phyloP scores from a whole-genome alignment of 2,797 vertebrate species.

The Diceros bicornis region DNA sequence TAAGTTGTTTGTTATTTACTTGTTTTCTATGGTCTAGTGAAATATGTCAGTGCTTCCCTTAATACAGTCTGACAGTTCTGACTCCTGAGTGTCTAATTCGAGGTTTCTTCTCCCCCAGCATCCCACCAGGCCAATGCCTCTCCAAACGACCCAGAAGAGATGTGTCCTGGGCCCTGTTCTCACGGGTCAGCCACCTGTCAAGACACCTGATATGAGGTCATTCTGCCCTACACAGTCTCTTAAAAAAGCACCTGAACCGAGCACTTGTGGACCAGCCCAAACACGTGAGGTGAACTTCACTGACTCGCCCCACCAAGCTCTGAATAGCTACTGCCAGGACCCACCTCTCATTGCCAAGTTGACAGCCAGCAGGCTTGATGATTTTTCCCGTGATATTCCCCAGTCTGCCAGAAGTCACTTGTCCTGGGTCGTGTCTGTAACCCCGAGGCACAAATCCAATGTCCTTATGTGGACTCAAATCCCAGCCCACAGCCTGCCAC shows the following conservation, averaged over 20 bases:
- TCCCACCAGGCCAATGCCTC: neutral
- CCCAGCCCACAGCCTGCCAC: neutral
- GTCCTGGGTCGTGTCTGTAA: neutral
- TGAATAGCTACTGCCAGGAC: too few species aligned
- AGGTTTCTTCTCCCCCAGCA: neutral
- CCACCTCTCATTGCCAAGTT: fast-evolving
- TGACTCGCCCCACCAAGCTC: fast-evolving
- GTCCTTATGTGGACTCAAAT: fast-evolving
- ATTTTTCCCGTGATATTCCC: fast-evolving
- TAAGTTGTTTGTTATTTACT: neutral
- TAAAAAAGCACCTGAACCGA: fast-evolving
- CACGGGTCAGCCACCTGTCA: fast-evolving
- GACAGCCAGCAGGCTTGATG: fast-evolving
- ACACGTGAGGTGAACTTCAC: fast-evolving
- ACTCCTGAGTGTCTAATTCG: neutral
- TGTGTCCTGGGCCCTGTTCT: too few species aligned
- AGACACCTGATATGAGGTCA: neutral
- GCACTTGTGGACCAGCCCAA: fast-evolving
- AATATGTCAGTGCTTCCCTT: fast-evolving
- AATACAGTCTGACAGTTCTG: neutral
- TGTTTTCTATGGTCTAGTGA: neutral
- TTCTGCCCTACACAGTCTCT: fast-evolving
- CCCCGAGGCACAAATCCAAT: neutral
- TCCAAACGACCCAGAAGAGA: neutral
- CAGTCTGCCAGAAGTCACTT: fast-evolving